Evolutionary conservation across 2,888 invertebrate species (phyloP), one percentile per base, ranked within the genome.

Genomic region (Atrina japonica): DNA sequence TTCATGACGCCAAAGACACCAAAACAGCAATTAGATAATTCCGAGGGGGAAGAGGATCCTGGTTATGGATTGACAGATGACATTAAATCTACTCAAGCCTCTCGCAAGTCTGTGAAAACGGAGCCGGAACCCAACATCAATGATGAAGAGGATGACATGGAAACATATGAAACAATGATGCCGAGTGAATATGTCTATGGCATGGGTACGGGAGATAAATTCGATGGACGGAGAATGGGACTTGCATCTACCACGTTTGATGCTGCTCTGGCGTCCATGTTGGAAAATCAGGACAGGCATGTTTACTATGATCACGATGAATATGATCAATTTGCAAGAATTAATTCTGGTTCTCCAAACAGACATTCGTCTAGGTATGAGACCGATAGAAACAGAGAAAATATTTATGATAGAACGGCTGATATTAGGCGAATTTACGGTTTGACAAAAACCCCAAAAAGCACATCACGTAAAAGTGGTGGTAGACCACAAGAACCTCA

Each of bases 151-250:
- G 55, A 52, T 29, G 71, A 66, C n/a, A 30, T 64, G 23, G 69
- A 69, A 27, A 55, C 55, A 5, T 56, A 52, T 18, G 71, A 72
- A 41, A 72, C 71, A 18, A 50, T 72, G 35, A 83, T 82, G 74
- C 85, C 84, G 1, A 85, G 83, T 76, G 83, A 86, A 70, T 84
- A 85, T 78, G 78, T 83, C 1, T 73, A 82, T 70, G 72, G 76
- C 14, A 84, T 83, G 77, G 52, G 67, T 14, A 73, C 70, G 21
- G 56, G 69, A 18, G 85, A 85, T 29, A 77, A 80, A 47, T 86
- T 86, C 83, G 86, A 87, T 76, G 83, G 81, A 14, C 67, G 83
- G 6, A 83, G 80, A 58, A 87, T 87, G 84, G 83, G 80, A 29
- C 67, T 86, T 23, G 77, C 80, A 18, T 76, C 84, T n/a, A 83